Base-by-base conservation (phyloP, 1,140 invertebrate species). In the Rhagoletis zephyria region DNA sequence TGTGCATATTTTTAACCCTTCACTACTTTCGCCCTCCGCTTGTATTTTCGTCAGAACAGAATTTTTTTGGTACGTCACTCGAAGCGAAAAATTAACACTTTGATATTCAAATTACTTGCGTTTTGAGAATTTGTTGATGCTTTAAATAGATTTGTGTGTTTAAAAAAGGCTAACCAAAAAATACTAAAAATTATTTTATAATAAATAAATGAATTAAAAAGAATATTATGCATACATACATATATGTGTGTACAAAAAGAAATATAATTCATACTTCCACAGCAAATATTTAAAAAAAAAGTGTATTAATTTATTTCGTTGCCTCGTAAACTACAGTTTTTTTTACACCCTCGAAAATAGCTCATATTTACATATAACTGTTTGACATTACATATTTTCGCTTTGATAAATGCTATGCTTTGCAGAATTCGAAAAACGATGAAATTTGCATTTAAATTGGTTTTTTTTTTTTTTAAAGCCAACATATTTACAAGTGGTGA, bases 391-490 rank as follows among this genome's bases (percentile, higher is more conserved):
- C 91, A 90, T 90, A 89, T 90, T 90, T 90, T 90, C 91, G 90
- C 91, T 90, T 91, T 90, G 90, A 90, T 89, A 19, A 81, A 89
- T 89, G 86, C 65, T 87, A 61, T 59, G 51, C 87, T 85, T 70
- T 85, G 88, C 90, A 87, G 85, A 90, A 88, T 87, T 74, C 87
- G 88, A 88, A 86, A 88, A 90, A 89, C 86, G 87, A 67, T 10
- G 40, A 64, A 87, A 91, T 91, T 91, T 91, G 91, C 91, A 91
- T 91, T 91, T 91, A 91, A 91, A 91, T 91, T 91, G 91, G 87
- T 90, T 91, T 91, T 90, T 61, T 70, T 90, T 91, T 91, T 90
- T 61, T 70, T 51, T 16, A 6, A 86, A 48, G 16, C 16, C 51
- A 40, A 45, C 63, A 81, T 81, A 81, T 81, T 81, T 81, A 16